Conservation (phyloP, 1,140 invertebrate genomes). For the Caerostris extrusa region DNA sequence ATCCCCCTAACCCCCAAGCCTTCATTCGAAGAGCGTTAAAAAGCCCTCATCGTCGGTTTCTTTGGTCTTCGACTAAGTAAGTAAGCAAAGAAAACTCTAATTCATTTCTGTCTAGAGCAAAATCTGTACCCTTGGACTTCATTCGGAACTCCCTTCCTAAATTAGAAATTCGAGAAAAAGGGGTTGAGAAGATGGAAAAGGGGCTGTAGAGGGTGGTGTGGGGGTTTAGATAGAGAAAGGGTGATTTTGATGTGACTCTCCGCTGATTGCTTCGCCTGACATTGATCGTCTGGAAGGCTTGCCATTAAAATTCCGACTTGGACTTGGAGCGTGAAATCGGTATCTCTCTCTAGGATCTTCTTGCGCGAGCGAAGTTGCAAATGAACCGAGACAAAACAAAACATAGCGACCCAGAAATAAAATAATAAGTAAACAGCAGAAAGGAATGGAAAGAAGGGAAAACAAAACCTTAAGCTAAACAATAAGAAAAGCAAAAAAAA, state of each 20-base stretch:
- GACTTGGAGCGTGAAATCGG: conserved; percentile 73
- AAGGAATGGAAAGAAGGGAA: conserved; percentile 21
- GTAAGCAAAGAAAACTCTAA: conserved; percentile 42
- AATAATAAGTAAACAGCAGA: conserved; percentile 15
- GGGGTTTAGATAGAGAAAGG: neutral
- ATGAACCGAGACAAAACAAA: conserved; percentile 70
- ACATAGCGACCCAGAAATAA: conserved; percentile 41
- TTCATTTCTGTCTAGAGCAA: conserved; percentile 2
- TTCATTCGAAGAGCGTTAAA: conserved; percentile 2
- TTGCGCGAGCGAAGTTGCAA: conserved; percentile 47
- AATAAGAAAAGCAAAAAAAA: conserved; percentile 13
- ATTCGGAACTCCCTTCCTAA: conserved; percentile 3
- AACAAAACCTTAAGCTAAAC: conserved; percentile 19
- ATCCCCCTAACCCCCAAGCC: neutral
- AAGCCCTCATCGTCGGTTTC: conserved; percentile 34
- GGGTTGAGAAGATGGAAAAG: conserved; percentile 7
- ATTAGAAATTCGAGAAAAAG: conserved; percentile 8
- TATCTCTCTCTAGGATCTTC: conserved; percentile 29
- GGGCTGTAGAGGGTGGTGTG: neutral
- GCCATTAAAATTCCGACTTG: conserved; percentile 71
- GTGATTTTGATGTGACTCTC: conserved; percentile 52
- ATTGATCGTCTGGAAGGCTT: conserved; percentile 61
- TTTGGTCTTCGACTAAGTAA: conserved; percentile 28
- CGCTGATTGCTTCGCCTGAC: conserved; percentile 66
- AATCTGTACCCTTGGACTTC: conserved; percentile 44